Base-by-base conservation (phyloP, 2,888 invertebrate genomes). In the Apodemia mormo region DNA sequence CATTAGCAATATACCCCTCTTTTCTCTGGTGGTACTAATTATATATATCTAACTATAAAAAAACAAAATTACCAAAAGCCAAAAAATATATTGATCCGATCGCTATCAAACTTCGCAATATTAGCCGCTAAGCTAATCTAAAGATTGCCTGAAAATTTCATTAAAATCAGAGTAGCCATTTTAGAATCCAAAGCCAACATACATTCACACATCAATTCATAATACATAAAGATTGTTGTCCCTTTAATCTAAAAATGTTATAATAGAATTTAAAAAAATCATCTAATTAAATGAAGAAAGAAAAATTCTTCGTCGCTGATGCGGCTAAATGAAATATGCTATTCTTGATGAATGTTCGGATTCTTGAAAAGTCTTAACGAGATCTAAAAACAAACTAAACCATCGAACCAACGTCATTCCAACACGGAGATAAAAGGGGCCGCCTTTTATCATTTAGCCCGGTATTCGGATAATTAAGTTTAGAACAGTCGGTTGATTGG, bases 361-460 rank as follows among this genome's bases (percentile, higher is more conserved):
- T 88, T 88, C 88, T 80, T 79, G 76, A 74, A 80, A 77, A 37
- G 52, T 68, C 82, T 82, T 86, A 85, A 87, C 83, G 83, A 86
- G 85, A 85, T 88, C 88, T 88, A 89, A 88, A 90, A 90, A 87
- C 85, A 85, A 87, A 87, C 85, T 81, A 74, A 66, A 69, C 72
- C 74, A 74, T 75, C 76, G 65, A 68, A 71, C 83, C 80, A 83
- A 78, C 82, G 81, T 82, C 85, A 81, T 82, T 58, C 58, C 58
- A 58, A 58, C 56, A 14, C 82, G 79, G 83, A 82, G 81, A 85
- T 85, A 79, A 85, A 85, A 83, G 83, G 78, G 80, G 78, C 84
- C 87, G 85, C 83, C 80, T 81, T 76, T 83, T 81, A 83, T 85
- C 83, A 81, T 84, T 85, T 85, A 76, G 82, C 81, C 80, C 78